Percentiles rank a stretch among this genome's conserved stretches.
Evolutionary conservation across 1,140 invertebrate genomes (phyloP).

Genomic region (Himalopsyche phryganea): DNA sequence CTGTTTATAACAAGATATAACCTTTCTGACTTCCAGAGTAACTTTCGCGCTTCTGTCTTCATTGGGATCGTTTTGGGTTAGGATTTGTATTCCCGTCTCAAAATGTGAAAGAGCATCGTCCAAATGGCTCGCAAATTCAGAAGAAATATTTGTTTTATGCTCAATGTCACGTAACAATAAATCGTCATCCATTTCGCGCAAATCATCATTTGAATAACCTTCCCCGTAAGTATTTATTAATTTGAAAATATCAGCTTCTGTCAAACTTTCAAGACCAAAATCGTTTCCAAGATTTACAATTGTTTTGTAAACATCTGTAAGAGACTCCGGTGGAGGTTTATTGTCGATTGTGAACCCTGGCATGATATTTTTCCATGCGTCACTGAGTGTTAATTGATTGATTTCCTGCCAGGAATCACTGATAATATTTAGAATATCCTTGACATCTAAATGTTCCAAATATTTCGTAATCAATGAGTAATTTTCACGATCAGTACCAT

Average conservation of each 20-base stretch:
- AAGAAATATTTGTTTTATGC: no score
- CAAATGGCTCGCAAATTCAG: no score
- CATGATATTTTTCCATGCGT: background rate
- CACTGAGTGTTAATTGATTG: background rate
- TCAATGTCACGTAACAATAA: no score
- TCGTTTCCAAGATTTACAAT: background rate
- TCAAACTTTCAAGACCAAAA: background rate
- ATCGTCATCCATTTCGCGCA: background rate
- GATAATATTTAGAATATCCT: background rate
- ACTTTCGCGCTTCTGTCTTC: background rate
- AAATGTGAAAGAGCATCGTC: background rate
- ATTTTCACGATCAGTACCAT: background rate
- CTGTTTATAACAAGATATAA: background rate
- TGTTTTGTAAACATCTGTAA: background rate
- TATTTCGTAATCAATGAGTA: background rate
- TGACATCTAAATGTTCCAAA: background rate
- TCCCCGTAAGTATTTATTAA: background rate
- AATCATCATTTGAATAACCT: background rate
- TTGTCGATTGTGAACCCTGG: background rate
- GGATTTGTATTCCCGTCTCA: background rate
- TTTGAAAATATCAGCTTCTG: background rate
- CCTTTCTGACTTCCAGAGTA: background rate
- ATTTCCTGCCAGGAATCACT: background rate
- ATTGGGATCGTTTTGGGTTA: background rate
- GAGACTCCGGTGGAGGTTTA: no score